Conservation (phyloP, 2,113 vertebrate species). For the Mohoua ochrocephala region DNA sequence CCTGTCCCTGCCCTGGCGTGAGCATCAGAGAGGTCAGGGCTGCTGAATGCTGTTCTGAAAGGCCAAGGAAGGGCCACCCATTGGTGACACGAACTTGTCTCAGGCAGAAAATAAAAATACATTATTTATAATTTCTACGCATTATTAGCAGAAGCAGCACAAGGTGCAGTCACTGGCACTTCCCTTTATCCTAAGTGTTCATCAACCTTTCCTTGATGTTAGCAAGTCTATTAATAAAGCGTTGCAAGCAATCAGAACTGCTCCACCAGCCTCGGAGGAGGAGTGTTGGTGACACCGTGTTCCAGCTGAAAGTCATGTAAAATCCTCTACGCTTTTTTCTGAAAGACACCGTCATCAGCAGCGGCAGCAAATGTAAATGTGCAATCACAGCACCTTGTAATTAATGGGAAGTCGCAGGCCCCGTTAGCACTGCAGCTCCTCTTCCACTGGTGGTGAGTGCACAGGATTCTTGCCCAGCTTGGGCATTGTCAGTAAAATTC, state of each 20-base stretch:
- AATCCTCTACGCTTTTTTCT: slow-evolving; percentile 13
- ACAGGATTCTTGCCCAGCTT: neutral
- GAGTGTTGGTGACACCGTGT: slow-evolving; percentile 23
- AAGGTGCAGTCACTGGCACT: slow-evolving; percentile 16
- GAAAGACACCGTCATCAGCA: neutral
- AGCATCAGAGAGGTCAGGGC: neutral
- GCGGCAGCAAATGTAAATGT: slow-evolving; percentile 32
- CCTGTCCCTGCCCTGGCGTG: neutral
- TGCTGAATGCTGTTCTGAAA: neutral
- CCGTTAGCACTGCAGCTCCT: neutral
- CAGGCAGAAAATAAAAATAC: neutral
- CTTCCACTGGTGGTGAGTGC: neutral
- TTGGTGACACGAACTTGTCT: neutral
- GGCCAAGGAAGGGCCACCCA: neutral
- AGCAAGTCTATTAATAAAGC: slow-evolving; percentile 58
- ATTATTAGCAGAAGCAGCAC: neutral
- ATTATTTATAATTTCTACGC: neutral
- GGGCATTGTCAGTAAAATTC: neutral
- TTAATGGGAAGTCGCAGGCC: neutral
- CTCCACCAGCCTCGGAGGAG: neutral
- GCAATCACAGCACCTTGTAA: slow-evolving; percentile 21
- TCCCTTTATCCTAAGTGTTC: neutral
- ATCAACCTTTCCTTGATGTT: slow-evolving; percentile 48
- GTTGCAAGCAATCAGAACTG: slow-evolving; percentile 27
- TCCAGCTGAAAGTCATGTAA: slow-evolving; percentile 53